These are phyloP conservation scores for Eristalinus sepulchralis DNA, from an alignment of 2,888 invertebrate genomes.

Conservation along the genomic window DNA sequence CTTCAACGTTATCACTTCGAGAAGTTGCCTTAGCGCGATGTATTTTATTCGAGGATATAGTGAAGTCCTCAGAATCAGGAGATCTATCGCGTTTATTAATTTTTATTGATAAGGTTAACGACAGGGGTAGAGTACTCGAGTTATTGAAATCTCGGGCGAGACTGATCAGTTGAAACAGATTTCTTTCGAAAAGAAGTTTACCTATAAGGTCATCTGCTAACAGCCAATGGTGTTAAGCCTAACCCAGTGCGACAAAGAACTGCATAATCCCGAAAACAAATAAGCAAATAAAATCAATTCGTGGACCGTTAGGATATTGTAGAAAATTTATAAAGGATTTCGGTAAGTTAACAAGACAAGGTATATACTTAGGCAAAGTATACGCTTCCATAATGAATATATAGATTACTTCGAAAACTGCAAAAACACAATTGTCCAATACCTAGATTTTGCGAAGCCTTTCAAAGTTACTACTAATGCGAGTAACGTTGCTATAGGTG, in stretches of 20 bases:
- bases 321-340: constrained; percentile 38
- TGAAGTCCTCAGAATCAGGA: neutral
- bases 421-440: constrained; percentile 16
- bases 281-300: constrained; percentile 29
- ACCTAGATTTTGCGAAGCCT: constrained; percentile 19
- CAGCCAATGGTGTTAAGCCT: constrained; percentile 18
- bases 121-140: neutral
- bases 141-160: neutral
- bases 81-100: neutral
- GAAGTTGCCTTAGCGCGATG: too few relatives aligned
- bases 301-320: constrained; percentile 30
- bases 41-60: neutral
- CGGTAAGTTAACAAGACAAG: constrained; percentile 12
- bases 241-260: constrained; percentile 21
- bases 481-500: constrained; percentile 71
- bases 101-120: neutral
- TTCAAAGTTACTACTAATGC: constrained; percentile 23
- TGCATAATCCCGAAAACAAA: constrained; percentile 29
- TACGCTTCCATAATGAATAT: constrained; percentile 5
- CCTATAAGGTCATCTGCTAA: constrained; percentile 1
- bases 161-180: neutral
- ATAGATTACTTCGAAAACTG: constrained; percentile 17
- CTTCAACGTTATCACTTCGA: too few relatives aligned
- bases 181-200: constrained; percentile 13
- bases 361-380: too few relatives aligned